Conservation (phyloP, 2,113 vertebrate species). For the Oxygymnocypris stewartii region DNA sequence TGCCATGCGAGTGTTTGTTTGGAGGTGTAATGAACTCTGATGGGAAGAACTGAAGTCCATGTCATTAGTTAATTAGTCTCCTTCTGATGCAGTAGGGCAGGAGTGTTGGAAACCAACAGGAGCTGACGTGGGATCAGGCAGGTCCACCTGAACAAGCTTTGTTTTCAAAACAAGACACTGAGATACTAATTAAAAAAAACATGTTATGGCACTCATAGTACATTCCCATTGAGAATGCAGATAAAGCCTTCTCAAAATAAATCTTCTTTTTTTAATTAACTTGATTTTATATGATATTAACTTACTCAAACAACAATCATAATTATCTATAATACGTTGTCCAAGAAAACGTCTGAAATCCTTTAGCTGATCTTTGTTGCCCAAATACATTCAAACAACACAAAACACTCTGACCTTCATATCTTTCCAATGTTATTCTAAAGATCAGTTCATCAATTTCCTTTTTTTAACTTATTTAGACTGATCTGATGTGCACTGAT, state of each 20-base stretch:
- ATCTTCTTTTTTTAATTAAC: background rate
- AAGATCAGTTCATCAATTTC: no score
- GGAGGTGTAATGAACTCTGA: constrained; percentile 56
- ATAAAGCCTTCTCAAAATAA: background rate
- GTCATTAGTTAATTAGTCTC: constrained; percentile 58
- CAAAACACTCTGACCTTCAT: background rate
- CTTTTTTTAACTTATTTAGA: no score
- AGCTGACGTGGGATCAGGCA: constrained; percentile 44
- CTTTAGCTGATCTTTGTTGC: background rate
- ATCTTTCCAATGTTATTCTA: background rate
- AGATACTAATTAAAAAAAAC: constrained; percentile 43
- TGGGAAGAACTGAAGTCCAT: constrained; percentile 46
- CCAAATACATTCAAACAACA: background rate
- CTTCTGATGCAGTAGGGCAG: constrained; percentile 44
- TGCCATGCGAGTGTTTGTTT: constrained; percentile 49
- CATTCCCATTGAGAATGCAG: background rate
- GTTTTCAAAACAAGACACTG: constrained; percentile 36
- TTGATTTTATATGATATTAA: background rate
- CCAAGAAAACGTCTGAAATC: no score
- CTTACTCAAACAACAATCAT: constrained; percentile 2
- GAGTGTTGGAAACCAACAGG: constrained; percentile 44
- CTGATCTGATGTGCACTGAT: no score
- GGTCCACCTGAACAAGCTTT: constrained; percentile 31
- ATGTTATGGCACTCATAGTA: background rate
- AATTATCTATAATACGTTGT: no score